A percentile compares a stretch with the other conserved stretches of the same genome.
Conservation (phyloP, 2,113 vertebrate genomes). For the Scatophagus argus region DNA sequence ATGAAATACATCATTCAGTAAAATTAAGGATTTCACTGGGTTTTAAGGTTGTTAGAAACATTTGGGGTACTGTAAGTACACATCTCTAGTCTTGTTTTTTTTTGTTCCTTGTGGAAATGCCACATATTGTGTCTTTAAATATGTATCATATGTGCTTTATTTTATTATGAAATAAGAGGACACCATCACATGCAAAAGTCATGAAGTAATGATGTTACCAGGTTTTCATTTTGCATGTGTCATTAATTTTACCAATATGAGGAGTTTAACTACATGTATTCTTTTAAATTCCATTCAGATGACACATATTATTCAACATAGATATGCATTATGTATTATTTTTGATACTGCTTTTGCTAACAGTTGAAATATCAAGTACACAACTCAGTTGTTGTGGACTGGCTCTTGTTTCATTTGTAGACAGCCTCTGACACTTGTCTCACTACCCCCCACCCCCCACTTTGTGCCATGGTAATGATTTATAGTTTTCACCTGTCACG, state of each 20-base stretch:
- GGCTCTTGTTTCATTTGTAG: background rate
- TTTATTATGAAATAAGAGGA: background rate
- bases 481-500: constrained; percentile 16
- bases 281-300: background rate
- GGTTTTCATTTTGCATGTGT: background rate
- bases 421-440: background rate
- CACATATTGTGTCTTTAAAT: no score
- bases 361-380: background rate
- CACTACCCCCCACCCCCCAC: background rate
- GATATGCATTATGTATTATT: background rate
- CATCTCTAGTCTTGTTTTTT: no score
- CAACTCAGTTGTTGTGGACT: background rate
- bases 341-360: background rate
- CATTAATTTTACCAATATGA: background rate
- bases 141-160: no score
- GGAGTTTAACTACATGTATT: background rate
- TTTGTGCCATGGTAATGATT: background rate
- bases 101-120: no score
- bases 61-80: no score
- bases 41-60: no score
- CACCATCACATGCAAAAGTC: background rate
- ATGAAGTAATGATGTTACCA: background rate
- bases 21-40: no score
- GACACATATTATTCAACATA: background rate
- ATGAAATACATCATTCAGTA: no score